Evolutionary conservation across 2,888 invertebrate species (phyloP), one percentile per base, ranked within the genome.

Genomic region (Oligia strigilis): DNA sequence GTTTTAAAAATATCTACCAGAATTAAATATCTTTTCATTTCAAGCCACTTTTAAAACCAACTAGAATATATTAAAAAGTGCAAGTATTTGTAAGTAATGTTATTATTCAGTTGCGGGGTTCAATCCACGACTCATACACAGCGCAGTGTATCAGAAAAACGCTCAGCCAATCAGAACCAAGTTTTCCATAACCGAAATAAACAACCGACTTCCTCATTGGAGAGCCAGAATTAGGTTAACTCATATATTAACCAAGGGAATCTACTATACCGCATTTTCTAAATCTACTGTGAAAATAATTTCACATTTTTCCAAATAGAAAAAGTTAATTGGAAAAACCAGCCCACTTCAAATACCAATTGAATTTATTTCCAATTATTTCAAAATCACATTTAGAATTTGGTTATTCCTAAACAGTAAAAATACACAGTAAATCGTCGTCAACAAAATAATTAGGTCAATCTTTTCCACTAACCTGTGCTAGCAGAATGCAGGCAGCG

Each of bases 401-500:
- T 3, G 29, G 46, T 29, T 36, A 23, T 52, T 23, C 11, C 19
- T 13, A 13, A 8, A 29, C 23, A n/a, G 36, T 13, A 52, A 58
- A 62, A 77, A 64, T 60, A n/a, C 58, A 60, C n/a, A 60, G n/a
- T n/a, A 62, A 64, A 36, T 64, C n/a, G 62, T 29, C 14, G 2
- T 60, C 3, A 60, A 49, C 2, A 29, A 64, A 80, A 80, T 19
- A 79, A 80, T 73, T 73, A 73, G 55, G 55, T 73, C 29, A 70
- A 66, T 55, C 4, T 6, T 29, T 14, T 70, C 11, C 40, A 85
- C 94, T 94, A 79, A 97, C 97, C 95, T 96, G 96, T 75, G 93
- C 97, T 72, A 93, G 89, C 65, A 97, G 93, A 43, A 97, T 83
- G 93, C 96, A 96, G 81, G 95, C 92, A 55, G 95, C 96, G 71